Conservation (phyloP, 2,113 vertebrate species). For the Tiliqua scincoides region DNA sequence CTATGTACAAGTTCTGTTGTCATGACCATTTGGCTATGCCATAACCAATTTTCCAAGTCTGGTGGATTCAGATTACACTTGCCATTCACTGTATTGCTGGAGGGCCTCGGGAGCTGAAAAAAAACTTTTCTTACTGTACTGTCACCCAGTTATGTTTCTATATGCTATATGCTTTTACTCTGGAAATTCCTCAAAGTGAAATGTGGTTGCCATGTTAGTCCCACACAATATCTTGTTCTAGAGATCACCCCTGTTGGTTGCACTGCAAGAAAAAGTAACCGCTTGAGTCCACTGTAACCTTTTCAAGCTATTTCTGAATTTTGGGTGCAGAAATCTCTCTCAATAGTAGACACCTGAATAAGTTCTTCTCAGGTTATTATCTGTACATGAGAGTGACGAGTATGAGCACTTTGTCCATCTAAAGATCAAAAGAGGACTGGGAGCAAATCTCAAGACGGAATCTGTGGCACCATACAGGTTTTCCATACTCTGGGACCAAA, state of each 20-base stretch:
- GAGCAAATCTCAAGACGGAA: not conserved
- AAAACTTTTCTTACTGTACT: not conserved
- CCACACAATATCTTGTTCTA: not conserved
- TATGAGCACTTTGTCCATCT: not conserved
- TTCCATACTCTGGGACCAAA: not conserved
- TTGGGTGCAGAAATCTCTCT: not conserved
- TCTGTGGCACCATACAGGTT: not conserved
- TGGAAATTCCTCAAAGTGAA: not conserved
- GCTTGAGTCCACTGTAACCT: not conserved
- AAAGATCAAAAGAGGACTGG: not conserved
- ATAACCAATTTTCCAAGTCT: not conserved
- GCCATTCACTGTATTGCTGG: not conserved
- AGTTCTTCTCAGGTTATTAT: not conserved
- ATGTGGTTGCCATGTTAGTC: not conserved
- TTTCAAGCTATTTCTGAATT: not conserved
- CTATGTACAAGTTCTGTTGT: not conserved
- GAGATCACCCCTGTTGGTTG: not conserved
- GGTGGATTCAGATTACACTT: not conserved
- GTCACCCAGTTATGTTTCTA: not conserved
- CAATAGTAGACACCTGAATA: not conserved
- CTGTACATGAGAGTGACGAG: not conserved
- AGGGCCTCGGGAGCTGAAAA: not conserved
- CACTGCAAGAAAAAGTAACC: not conserved
- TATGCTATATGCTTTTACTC: not conserved
- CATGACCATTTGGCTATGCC: not conserved